Evolutionary conservation across 2,113 vertebrate genomes (phyloP), one percentile per base, ranked within the genome.

Genomic region (Urocitellus parryii): DNA sequence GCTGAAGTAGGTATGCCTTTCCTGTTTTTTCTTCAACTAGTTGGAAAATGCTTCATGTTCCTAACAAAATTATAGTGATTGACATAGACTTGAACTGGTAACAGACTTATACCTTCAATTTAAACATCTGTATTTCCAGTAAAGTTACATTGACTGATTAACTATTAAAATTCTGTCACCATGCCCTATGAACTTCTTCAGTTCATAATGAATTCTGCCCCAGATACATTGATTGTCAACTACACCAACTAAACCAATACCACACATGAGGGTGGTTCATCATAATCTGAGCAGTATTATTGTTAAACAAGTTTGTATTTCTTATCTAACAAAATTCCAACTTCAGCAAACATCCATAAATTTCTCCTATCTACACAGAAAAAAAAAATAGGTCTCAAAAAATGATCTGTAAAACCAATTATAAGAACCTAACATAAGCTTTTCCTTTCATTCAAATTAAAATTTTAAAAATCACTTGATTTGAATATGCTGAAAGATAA

Each of bases 391-490:
- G 85, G 29, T 48, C 48, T 74, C 76, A 53, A 97, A 45, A 92
- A 78, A 51, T 11, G 32, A 82, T 70, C 39, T 85, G 16, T 77
- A 78, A 67, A 81, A 76, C 67, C 20, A 45, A 48, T 39, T 61
- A 4, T 13, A 48, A 92, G 25, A 86, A 80, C 12, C 29, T 42
- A 91, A 42, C 56, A 45, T 83, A 29, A 87, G 9, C 4, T 70
- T 91, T 96, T 80, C 17, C 73, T 83, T 63, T 77, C 16, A n/a
- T 85, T 85, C 39, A 78, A 74, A 82, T 63, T 73, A 79, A 92
- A 91, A 76, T 32, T 81, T 79, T 42, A 34, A 72, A 96, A 83
- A 9, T 58, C 18, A 37, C 67, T 53, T 89, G 58, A 73, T 61
- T 79, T 56, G 24, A 76, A 95, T 29, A 37, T 24, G 39, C 24